phyloP scores from a whole-genome alignment of 2,888 invertebrate genomes.

The Ferdinandea cuprea region DNA sequence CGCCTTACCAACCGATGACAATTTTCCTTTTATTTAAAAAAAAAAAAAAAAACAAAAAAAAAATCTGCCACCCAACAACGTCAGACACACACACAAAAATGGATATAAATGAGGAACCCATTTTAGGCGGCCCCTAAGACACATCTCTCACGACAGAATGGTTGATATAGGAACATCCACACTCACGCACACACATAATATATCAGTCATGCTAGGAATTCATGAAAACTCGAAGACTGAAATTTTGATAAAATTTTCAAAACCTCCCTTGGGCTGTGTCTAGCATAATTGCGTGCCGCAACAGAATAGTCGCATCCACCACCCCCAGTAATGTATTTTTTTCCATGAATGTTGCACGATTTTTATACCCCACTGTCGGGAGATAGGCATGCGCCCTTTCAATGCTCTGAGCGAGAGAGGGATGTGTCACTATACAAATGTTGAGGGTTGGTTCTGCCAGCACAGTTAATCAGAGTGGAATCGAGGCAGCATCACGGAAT shows the following conservation, averaged over 20 bases:
- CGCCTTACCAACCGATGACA: conserved; percentile 1
- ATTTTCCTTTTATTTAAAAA: conserved; percentile 49
- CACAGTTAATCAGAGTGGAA: conserved; percentile 63
- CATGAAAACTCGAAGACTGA: conserved; percentile 26
- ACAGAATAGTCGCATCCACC: conserved; percentile 8
- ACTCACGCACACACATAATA: background rate
- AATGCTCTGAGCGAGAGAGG: conserved; percentile 17
- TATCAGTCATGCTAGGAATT: conserved; percentile 10
- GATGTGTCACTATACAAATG: conserved; percentile 14
- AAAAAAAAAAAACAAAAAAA: too few species aligned
- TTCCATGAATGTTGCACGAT: conserved; percentile 9
- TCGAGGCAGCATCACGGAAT: conserved; percentile 67
- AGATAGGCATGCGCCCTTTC: conserved; percentile 57
- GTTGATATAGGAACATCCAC: conserved; percentile 14
- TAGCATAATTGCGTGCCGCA: conserved; percentile 67
- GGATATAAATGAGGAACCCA: conserved; percentile 66
- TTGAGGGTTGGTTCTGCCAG: conserved; percentile 43
- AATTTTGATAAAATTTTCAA: conserved; percentile 15
- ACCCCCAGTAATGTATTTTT: background rate
- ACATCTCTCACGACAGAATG: conserved; percentile 51
- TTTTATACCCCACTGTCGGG: conserved; percentile 48
- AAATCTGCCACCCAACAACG: conserved; percentile 39
- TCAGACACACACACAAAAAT: conserved; percentile 56
- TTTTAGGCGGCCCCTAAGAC: conserved; percentile 48
- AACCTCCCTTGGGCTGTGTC: conserved; percentile 24